Evolutionary conservation across 2,888 invertebrate genomes (phyloP).

Genomic region (Glyphotaelius pellucidus): DNA sequence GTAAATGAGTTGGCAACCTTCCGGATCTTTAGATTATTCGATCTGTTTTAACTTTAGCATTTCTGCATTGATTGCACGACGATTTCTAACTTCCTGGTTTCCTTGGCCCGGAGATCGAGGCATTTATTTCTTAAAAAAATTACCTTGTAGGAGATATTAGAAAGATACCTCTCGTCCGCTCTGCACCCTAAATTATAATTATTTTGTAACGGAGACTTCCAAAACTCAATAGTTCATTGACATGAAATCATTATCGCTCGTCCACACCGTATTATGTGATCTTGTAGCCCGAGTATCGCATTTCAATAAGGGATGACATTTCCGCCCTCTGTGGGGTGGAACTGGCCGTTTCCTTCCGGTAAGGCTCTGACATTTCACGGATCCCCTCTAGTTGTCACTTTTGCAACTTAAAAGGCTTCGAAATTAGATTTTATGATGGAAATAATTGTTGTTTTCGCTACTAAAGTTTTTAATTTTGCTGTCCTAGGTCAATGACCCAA

Average conservation of each 20-base stretch:
- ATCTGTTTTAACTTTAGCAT: no score
- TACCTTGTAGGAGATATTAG: neutral
- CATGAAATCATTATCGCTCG: neutral
- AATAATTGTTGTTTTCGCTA: neutral
- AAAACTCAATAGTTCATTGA: constrained; percentile 1
- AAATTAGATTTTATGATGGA: constrained; percentile 16
- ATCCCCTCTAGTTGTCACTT: constrained; percentile 44
- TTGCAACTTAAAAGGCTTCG: constrained; percentile 46
- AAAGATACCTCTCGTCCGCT: neutral
- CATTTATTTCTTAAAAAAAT: neutral
- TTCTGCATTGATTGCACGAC: no score
- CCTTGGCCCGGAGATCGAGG: neutral
- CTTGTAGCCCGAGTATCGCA: constrained; percentile 23
- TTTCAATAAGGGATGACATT: constrained; percentile 55
- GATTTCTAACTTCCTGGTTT: no score
- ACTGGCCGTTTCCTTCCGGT: constrained; percentile 61
- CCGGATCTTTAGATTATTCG: no score
- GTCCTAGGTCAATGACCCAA: neutral
- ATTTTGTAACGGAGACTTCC: neutral
- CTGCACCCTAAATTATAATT: neutral
- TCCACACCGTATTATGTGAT: constrained; percentile 11
- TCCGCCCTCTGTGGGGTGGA: constrained; percentile 55
- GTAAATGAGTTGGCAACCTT: no score
- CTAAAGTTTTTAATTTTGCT: no score
- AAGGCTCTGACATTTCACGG: constrained; percentile 14